Base-by-base conservation (phyloP, 2,113 vertebrate species). In the Tragelaphus buxtoni region DNA sequence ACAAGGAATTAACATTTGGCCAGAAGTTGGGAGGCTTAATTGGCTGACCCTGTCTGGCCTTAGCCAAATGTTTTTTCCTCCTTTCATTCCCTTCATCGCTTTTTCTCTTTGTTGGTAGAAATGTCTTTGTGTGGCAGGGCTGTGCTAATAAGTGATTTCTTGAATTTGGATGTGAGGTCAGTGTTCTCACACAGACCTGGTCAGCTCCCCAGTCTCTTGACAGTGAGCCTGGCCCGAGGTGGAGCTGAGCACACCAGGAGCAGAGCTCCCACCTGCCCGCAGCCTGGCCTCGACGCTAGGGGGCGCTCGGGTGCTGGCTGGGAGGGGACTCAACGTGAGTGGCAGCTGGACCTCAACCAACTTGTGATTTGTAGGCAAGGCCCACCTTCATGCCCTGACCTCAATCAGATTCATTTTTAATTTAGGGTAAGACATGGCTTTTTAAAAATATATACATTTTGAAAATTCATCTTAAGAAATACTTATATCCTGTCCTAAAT, bases 291-390 rank as follows among this genome's bases (percentile, higher is more conserved):
- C 53, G 12, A 93, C 5, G 0, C 35, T 20, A 1, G 8, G 8
- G 6, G 9, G 22, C 13, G 3, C 32, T 24, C 1, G 14, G 32
- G 60, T 17, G 4, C 47, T 11, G 17, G 6, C 28, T 22, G 32
- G 18, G 47, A 49, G 16, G 51, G 69, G 14, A 26, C 2, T 1
- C 28, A 4, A 35, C 2, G 1, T 76, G 30, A 12, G 53, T 2
- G 1, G 69, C 28, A 35, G 72, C 22, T 17, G 32, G 55, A 12
- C 30, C 3, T 1, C 3, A 11, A 3, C 32, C 17, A 1, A 8
- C 49, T 45, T 39, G 4, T 14, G 5, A 14, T 4, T 11, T 42
- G 84, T 18, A 7, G 4, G 39, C 39, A 74, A 74, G 39, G 69
- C 35, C 69, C 69, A 74, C 32, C 35, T 42, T 58, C 42, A 18